Base-by-base conservation (phyloP, 2,888 invertebrate genomes). In the Dynastes maya region DNA sequence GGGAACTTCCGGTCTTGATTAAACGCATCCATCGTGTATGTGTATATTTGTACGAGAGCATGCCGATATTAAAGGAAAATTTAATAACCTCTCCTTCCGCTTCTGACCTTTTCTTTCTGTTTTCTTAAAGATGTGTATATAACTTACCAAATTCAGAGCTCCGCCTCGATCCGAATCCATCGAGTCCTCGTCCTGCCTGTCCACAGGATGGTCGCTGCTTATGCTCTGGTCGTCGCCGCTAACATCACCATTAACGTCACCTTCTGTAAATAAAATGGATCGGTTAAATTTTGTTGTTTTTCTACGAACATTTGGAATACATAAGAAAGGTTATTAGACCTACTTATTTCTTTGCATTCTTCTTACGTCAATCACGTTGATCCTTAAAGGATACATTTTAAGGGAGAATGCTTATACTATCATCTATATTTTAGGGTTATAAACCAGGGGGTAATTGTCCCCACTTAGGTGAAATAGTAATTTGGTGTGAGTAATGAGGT, bases 141-240 rank as follows among this genome's bases (percentile, higher is more conserved):
- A 65, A 88, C 90, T 91, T 86, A 93, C 93, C 90, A 93, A 88
- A 86, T 93, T 93, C 75, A 93, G 91, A 45, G 93, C 93, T 64
- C 89, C 89, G 76, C 86, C 89, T 84, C 92, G 89, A 81, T 92
- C 92, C 51, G 92, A 92, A 84, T 93, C 92, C 89, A 92, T 90
- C 78, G 92, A 93, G 86, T 92, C 92, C 81, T 91, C 91, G 83
- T 92, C 92, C 81, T 91, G 88, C 80, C 91, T 91, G 72, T 89
- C 90, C 81, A 89, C 89, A 16, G 89, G 88, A 80, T 90, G 90
- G 81, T 92, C 92, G 86, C 92, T 92, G 81, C 89, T 89, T 83
- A 90, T 89, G 85, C 92, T 92, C 82, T 91, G 90, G 79, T 92
- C 92, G 84, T 92, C 92, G 68, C 92, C 92, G 84, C 92, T 92